These are phyloP conservation scores for Sphaeridia pumilis DNA, from an alignment of 2,888 invertebrate genomes.

Conservation along the genomic window DNA sequence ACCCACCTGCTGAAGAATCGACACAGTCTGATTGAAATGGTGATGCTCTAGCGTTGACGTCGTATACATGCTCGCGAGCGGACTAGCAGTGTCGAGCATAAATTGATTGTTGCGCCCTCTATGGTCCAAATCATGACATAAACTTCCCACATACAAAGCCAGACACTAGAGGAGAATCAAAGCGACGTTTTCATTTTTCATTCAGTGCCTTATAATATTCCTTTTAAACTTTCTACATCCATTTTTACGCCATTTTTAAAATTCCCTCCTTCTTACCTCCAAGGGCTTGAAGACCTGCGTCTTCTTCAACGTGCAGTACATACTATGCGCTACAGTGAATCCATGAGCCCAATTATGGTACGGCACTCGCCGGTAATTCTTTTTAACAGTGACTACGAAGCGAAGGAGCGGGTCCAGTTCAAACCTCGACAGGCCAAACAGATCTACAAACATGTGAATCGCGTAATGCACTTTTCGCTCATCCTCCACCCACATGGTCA, in stretches of 20 bases:
- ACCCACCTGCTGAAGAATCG: constrained; percentile 62
- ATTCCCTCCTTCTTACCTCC: no score
- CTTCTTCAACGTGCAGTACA: constrained; percentile 61
- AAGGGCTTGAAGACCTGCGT: constrained; percentile 47
- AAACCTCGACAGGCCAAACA: constrained; percentile 55
- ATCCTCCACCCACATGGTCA: constrained; percentile 44
- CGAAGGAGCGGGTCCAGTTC: constrained; percentile 55
- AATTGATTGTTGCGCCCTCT: constrained; percentile 76
- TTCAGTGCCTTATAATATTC: no score
- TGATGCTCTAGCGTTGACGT: constrained; percentile 73
- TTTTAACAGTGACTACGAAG: constrained; percentile 68
- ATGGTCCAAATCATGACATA: constrained; percentile 79
- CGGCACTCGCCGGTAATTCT: constrained; percentile 63
- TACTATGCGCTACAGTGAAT: constrained; percentile 73
- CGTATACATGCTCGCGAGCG: constrained; percentile 69
- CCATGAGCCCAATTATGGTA: constrained; percentile 66
- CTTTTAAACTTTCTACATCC: no score
- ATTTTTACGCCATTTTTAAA: no score
- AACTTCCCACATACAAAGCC: constrained; percentile 58
- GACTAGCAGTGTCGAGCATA: constrained; percentile 69
- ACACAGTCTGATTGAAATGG: constrained; percentile 77
- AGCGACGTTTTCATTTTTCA: no score
- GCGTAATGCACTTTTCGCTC: constrained; percentile 60
- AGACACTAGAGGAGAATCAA: constrained; percentile 12
- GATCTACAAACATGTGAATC: constrained; percentile 61